These are phyloP conservation scores for Sisor rabdophorus DNA, from an alignment of 2,113 vertebrate genomes.

Conservation along the genomic window DNA sequence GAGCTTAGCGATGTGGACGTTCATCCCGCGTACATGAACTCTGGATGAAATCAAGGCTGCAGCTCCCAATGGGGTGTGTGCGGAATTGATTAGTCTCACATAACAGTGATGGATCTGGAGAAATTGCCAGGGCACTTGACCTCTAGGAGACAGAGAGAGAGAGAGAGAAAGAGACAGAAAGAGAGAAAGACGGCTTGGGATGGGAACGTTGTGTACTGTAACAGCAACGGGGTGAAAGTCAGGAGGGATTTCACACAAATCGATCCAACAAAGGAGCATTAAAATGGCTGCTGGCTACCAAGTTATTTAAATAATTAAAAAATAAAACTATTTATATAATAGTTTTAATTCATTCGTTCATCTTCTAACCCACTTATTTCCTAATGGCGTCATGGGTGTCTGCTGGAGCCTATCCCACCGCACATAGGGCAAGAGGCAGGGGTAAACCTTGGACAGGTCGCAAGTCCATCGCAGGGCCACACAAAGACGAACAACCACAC, in stretches of 20 bases:
- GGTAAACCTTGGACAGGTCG: too few species aligned
- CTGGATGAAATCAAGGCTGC: constrained; percentile 2
- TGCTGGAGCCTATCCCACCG: too few species aligned
- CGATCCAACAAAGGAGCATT: background rate
- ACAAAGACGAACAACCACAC: too few species aligned
- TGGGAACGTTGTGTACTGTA: background rate
- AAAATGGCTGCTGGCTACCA: background rate
- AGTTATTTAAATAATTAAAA: too few species aligned
- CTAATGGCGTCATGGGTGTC: too few species aligned
- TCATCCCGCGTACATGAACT: background rate
- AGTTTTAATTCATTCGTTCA: too few species aligned
- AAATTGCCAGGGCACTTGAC: constrained; percentile 7
- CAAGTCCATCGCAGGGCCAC: too few species aligned
- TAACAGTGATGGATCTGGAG: constrained; percentile 16
- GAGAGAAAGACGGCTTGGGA: background rate
- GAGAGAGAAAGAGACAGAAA: too few species aligned
- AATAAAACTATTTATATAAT: too few species aligned
- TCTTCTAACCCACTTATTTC: too few species aligned
- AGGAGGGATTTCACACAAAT: constrained; percentile 17
- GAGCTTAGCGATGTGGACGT: background rate
- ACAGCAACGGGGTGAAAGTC: background rate
- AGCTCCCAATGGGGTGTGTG: background rate
- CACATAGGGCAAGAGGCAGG: too few species aligned
- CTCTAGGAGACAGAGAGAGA: background rate
- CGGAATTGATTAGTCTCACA: constrained; percentile 27